Base-by-base conservation (phyloP, 2,113 vertebrate genomes). In the Saccopteryx bilineata region DNA sequence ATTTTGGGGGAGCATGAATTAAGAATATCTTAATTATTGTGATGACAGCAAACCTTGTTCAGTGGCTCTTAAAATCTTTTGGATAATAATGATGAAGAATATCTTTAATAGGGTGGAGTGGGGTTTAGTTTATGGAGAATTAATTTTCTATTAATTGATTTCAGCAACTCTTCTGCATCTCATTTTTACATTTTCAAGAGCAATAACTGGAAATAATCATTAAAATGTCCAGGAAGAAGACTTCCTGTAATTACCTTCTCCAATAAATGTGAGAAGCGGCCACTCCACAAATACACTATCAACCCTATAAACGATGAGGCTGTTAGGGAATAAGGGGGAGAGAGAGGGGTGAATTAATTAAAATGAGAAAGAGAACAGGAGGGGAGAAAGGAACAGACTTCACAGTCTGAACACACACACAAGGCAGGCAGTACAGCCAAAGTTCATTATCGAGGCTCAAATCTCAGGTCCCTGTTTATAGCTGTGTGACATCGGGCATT, bases 21-120 rank as follows among this genome's bases (percentile, higher is more conserved):
- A 87, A 87, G 24, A 94, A 56, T 71, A 84, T 80, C 80, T 39
- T 69, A 63, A 72, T 85, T 83, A 46, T 17, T 94, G 66, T 76
- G 79, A 82, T 96, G 60, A 84, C 26, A 80, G 54, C 14, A 65
- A 87, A 52, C 23, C 6, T 92, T 81, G 48, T 85, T 78, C 54
- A 72, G 9, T 46, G 82, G 39, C 61, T 92, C 72, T 78, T 87
- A 69, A 96, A 95, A 86, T 50, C 71, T 92, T 87, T 65, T 78
- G 79, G 56, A 82, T 92, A 84, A 94, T 76, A 92, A 94, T 85
- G 28, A 84, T 52, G 9, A 61, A 83, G 17, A 89, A n/a, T 81
- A 68, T 86, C 60, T 50, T 86, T 80, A 92, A 65, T 31, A 68
- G 91, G 28, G 26, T 83, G 2, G 54, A 76, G 31, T 48, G 0